Evolutionary conservation across 2,888 invertebrate species (phyloP), one percentile per base, ranked within the genome.

Genomic region (Ganaspis brasiliensis): DNA sequence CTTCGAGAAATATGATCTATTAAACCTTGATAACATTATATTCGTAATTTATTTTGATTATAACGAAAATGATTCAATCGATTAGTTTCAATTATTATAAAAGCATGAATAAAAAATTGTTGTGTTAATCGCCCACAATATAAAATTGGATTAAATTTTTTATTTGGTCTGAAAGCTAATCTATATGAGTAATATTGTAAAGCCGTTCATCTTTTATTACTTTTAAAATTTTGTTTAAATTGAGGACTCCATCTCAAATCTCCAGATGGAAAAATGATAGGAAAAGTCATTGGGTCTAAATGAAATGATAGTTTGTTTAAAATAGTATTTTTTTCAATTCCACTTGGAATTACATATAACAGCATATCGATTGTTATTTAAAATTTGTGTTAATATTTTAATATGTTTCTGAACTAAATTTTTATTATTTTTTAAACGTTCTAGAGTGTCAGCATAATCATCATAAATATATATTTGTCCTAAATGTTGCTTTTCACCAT

Each of bases 291-390:
- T n/a, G n/a, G n/a, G n/a, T n/a, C n/a, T n/a, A n/a, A n/a, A n/a
- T n/a, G n/a, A 45, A 12, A 45, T 12, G 45, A 45, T 45, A 45
- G 12, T 45, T 9, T 45, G 12, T 12, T 45, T 45, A 45, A 45
- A 45, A 12, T 12, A 45, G 12, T 45, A 45, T 12, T 45, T 45
- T 45, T 45, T 45, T 45, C 45, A 45, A 12, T 45, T 9, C 45
- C 45, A 12, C 45, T 45, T 45, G 45, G 45, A 49, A 5, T 49
- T 49, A n/a, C 16, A 49, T 49, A 52, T 21, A 24, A 52, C 26
- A 26, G 49, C 52, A 55, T 55, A 72, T 5, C 55, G 72, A 72
- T 72, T 72, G 72, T 26, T 26, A 12, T n/a, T n/a, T n/a, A n/a
- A n/a, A n/a, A n/a, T n/a, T n/a, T n/a, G n/a, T n/a, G n/a, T n/a